These are phyloP conservation scores for Clarias magur DNA, from an alignment of 2,113 vertebrate species.

Conservation along the genomic window DNA sequence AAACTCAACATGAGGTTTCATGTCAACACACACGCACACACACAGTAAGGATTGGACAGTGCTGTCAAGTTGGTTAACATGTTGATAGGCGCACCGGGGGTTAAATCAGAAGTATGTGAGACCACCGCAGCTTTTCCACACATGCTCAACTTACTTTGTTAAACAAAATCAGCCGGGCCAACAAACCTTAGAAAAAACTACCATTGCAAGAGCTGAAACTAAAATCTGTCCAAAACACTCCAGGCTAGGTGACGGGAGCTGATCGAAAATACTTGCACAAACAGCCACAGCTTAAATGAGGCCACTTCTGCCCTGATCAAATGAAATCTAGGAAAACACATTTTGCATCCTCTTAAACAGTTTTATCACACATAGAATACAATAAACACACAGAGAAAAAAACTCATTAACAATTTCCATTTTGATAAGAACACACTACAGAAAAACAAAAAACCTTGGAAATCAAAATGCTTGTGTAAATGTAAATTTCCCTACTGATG, in stretches of 20 bases:
- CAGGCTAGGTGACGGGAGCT: conserved; percentile 2
- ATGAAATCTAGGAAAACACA: conserved; percentile 5
- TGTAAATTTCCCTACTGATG: conserved; percentile 61
- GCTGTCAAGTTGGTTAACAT: conserved; percentile 69
- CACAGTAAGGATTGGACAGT: conserved; percentile 63
- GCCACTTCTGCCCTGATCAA: conserved; percentile 6
- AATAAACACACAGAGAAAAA: conserved; percentile 37
- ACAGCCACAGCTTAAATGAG: conserved; percentile 14
- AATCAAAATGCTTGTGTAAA: conserved; percentile 64
- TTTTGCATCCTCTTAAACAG: not conserved
- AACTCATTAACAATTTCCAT: conserved; percentile 54
- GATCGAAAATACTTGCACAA: not conserved
- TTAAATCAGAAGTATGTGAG: conserved; percentile 71
- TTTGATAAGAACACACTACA: conserved; percentile 66
- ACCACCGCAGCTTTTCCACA: conserved; percentile 40
- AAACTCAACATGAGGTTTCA: conserved; percentile 67
- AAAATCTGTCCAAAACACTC: conserved; percentile 25
- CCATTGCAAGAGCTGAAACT: conserved; percentile 11
- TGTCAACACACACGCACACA: conserved; percentile 51
- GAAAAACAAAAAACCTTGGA: conserved; percentile 60
- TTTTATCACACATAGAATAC: not conserved
- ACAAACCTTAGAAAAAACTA: conserved; percentile 1
- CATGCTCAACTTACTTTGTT: conserved; percentile 12
- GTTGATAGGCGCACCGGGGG: conserved; percentile 65
- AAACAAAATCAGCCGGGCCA: conserved; percentile 14